These are phyloP conservation scores for Acromyrmex charruanus DNA, from an alignment of 1,140 invertebrate species.

Conservation along the genomic window DNA sequence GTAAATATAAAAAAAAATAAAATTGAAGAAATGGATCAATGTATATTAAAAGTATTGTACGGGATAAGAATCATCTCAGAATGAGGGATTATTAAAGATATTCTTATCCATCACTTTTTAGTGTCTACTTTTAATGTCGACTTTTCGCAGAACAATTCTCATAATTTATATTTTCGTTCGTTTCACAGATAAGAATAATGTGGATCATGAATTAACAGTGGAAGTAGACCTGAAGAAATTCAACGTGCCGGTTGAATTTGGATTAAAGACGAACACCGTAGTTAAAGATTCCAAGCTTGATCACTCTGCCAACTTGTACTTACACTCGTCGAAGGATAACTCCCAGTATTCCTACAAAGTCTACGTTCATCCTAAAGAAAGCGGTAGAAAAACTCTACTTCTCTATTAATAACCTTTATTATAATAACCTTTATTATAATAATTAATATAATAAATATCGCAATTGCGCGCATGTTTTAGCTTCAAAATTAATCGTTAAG, in stretches of 20 bases:
- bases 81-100: not conserved
- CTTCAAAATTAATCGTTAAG: not conserved
- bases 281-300: conserved; percentile 88
- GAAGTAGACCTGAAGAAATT: conserved; percentile 90
- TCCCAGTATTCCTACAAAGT: conserved; percentile 90
- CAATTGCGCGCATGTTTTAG: not conserved
- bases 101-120: not conserved
- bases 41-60: not conserved
- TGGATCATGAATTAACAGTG: conserved; percentile 87
- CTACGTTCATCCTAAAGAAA: conserved; percentile 88
- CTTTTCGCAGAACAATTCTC: not conserved
- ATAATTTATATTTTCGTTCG: not conserved
- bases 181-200: conserved; percentile 78
- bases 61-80: not conserved
- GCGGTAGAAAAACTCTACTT: conserved; percentile 77
- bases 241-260: conserved; percentile 90
- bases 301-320: conserved; percentile 90
- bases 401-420: conserved; percentile 14
- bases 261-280: conserved; percentile 88
- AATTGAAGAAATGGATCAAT: not conserved
- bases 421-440: conserved; percentile 1
- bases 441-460: not conserved
- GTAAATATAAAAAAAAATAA: not conserved
- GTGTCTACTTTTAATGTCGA: not conserved
- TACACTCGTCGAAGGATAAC: conserved; percentile 89